Evolutionary conservation across 2,113 vertebrate species (phyloP).

Genomic region (Ornithorhynchus anatinus): DNA sequence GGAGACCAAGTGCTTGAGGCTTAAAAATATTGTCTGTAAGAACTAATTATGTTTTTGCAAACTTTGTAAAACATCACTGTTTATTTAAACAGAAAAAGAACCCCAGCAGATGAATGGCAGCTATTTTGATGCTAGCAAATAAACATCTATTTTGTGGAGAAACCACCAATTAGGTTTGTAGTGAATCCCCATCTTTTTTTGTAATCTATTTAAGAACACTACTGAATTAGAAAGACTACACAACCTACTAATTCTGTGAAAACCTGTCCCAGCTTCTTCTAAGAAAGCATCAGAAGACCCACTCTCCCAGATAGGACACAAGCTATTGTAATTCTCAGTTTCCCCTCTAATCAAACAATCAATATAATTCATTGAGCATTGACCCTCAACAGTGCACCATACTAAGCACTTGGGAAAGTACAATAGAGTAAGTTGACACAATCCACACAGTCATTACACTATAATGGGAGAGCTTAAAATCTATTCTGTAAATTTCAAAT

Average conservation of each 20-base stretch:
- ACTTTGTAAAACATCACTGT: slow-evolving; percentile 63
- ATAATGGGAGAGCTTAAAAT: too few species aligned
- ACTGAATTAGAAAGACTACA: neutral
- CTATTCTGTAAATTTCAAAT: too few species aligned
- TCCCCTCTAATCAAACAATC: too few species aligned
- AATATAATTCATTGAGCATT: too few species aligned
- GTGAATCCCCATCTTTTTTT: slow-evolving; percentile 47
- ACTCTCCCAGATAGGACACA: too few species aligned
- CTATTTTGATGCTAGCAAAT: slow-evolving; percentile 33
- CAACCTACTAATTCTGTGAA: slow-evolving; percentile 3
- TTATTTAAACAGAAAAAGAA: slow-evolving; percentile 56
- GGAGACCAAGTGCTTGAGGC: slow-evolving; percentile 52
- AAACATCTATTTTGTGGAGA: slow-evolving; percentile 57
- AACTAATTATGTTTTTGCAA: slow-evolving; percentile 69
- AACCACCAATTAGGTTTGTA: slow-evolving; percentile 52
- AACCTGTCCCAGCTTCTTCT: slow-evolving; percentile 8
- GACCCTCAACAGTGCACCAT: too few species aligned
- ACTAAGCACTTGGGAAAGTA: too few species aligned
- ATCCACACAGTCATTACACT: too few species aligned
- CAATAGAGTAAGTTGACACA: too few species aligned
- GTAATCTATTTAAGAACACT: slow-evolving; percentile 30
- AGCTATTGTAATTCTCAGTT: too few species aligned
- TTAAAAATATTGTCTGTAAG: slow-evolving; percentile 65
- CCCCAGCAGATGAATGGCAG: slow-evolving; percentile 30
- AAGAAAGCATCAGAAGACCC: too few species aligned